Evolutionary conservation across 2,888 invertebrate species (phyloP).

Genomic region (Phlogophora meticulosa): DNA sequence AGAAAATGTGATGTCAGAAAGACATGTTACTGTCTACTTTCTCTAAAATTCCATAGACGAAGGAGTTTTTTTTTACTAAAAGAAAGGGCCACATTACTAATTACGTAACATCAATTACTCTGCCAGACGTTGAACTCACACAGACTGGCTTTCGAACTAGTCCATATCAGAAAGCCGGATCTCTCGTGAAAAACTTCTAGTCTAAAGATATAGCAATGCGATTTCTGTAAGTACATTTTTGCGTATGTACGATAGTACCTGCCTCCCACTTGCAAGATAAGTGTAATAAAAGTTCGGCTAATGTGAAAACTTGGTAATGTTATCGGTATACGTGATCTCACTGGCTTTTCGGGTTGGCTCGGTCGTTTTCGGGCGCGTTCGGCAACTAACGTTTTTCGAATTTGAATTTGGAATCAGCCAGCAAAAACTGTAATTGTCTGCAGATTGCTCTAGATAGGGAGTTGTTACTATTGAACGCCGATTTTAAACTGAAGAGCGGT

Average conservation of each 20-base stretch:
- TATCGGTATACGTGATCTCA: conserved; percentile 90
- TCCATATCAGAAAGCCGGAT: conserved; percentile 25
- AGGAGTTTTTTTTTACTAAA: neutral
- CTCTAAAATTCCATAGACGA: too few species aligned
- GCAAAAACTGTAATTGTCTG: conserved; percentile 78
- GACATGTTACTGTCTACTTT: too few species aligned
- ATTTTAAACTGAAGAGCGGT: conserved; percentile 10
- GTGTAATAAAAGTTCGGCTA: conserved; percentile 90
- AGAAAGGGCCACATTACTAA: conserved; percentile 2
- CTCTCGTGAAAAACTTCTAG: conserved; percentile 42
- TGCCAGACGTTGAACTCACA: conserved; percentile 4
- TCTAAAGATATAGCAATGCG: conserved; percentile 59
- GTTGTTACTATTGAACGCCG: conserved; percentile 51
- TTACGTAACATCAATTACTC: conserved; percentile 8
- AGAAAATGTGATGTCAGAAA: conserved; percentile 25
- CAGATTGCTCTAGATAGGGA: conserved; percentile 65
- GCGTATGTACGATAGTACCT: conserved; percentile 74
- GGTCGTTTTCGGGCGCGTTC: conserved; percentile 69
- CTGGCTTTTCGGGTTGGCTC: conserved; percentile 81
- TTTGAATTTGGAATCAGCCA: conserved; percentile 69
- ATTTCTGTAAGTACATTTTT: conserved; percentile 79
- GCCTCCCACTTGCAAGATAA: conserved; percentile 82
- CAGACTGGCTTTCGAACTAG: conserved; percentile 1
- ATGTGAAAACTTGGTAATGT: conserved; percentile 90
- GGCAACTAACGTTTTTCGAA: conserved; percentile 83